phyloP scores from a whole-genome alignment of 64 coral and sea anemone species.

The Montipora capricornis region DNA sequence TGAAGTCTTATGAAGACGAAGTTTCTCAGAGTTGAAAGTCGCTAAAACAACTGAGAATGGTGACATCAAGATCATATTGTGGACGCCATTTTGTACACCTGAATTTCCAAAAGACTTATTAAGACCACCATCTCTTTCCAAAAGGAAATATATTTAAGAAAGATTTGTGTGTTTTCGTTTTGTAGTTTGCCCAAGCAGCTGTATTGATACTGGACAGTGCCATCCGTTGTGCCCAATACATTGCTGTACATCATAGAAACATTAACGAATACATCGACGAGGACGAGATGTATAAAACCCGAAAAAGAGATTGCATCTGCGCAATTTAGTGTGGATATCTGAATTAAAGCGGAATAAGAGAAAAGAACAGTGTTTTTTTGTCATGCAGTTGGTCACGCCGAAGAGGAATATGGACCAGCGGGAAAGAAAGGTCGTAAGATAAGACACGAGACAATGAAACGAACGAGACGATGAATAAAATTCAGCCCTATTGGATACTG shows the following conservation, averaged over 20 bases:
- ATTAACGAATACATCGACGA: neutral
- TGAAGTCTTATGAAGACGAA: too few species aligned
- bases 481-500: neutral
- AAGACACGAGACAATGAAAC: neutral
- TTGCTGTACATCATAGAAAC: neutral
- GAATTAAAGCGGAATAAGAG: neutral
- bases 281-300: neutral
- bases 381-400: neutral
- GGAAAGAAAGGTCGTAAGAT: neutral
- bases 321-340: neutral
- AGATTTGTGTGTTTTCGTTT: neutral
- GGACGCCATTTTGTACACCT: too few species aligned
- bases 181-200: conserved; percentile 11
- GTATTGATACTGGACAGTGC: neutral
- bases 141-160: too few species aligned
- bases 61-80: too few species aligned
- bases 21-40: too few species aligned
- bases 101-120: too few species aligned
- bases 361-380: neutral
- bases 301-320: neutral
- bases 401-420: neutral
- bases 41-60: too few species aligned
- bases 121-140: too few species aligned
- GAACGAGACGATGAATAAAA: neutral
- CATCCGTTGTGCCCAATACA: neutral